phyloP scores from a whole-genome alignment of 2,113 vertebrate species.

The Sylvietta virens region DNA sequence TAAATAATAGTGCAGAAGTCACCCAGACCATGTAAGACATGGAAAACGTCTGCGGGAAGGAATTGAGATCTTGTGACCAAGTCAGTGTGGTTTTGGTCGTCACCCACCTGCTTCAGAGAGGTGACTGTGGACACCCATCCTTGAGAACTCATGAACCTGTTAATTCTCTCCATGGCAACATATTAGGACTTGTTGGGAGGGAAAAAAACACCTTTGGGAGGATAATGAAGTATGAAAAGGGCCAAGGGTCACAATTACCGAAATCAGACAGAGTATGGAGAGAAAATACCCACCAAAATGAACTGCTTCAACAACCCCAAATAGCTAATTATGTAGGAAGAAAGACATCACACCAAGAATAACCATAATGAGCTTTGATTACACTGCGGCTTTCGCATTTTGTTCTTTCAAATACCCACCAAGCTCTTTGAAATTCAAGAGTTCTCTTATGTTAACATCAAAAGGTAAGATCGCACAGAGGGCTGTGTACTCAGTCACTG shows the following conservation, averaged over 20 bases:
- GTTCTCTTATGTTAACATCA: slow-evolving; percentile 78
- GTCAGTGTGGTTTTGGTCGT: background rate
- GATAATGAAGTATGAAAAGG: background rate
- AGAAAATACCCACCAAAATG: background rate
- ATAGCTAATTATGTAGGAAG: slow-evolving; percentile 62
- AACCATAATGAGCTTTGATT: slow-evolving; percentile 80
- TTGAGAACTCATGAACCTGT: background rate
- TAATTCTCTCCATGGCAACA: slow-evolving; percentile 61
- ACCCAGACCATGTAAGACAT: background rate
- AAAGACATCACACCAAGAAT: slow-evolving; percentile 71
- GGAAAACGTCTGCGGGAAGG: background rate
- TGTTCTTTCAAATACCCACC: slow-evolving; percentile 69
- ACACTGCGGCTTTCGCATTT: slow-evolving; percentile 58
- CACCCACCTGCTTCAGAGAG: background rate
- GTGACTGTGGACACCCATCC: background rate
- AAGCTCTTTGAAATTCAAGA: slow-evolving; percentile 80
- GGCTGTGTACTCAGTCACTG: slow-evolving; percentile 55
- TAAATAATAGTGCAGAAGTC: background rate
- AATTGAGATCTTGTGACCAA: background rate
- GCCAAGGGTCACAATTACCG: background rate
- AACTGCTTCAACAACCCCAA: slow-evolving; percentile 46
- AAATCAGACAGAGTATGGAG: background rate
- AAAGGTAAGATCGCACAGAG: slow-evolving; percentile 70
- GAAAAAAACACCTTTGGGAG: background rate
- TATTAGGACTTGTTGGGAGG: background rate